These are phyloP conservation scores for Drosophila parvula DNA, from an alignment of 1,140 invertebrate genomes.

Conservation along the genomic window DNA sequence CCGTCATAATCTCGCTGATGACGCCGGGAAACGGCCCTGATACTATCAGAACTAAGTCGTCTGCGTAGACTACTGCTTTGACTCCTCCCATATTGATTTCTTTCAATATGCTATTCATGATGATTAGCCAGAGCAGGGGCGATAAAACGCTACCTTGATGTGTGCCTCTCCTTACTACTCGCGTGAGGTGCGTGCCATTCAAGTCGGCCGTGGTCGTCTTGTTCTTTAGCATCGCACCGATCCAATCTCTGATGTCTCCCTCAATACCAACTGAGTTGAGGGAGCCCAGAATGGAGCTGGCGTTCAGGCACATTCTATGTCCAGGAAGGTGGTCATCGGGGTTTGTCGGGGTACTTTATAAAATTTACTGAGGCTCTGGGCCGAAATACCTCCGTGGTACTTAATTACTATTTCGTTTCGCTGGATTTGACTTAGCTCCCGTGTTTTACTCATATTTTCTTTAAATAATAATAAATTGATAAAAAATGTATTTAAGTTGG, in stretches of 20 bases:
- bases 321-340: not conserved
- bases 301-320: not conserved
- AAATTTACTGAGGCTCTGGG: constrained; percentile 1
- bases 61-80: too few relatives aligned
- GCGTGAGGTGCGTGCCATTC: not conserved
- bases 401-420: constrained; percentile 1
- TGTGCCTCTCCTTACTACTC: not conserved
- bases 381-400: constrained; percentile 5
- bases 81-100: too few relatives aligned
- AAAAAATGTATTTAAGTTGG: too few relatives aligned
- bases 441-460: not conserved
- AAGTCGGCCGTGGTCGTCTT: too few relatives aligned
- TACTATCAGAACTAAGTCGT: too few relatives aligned
- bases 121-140: too few relatives aligned
- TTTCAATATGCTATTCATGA: too few relatives aligned
- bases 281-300: not conserved
- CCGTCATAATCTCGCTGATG: too few relatives aligned
- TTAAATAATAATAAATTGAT: too few relatives aligned
- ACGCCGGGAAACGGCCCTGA: too few relatives aligned
- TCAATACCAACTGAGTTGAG: too few relatives aligned
- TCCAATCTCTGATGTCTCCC: not conserved
- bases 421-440: constrained; percentile 5
- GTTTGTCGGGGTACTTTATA: constrained; percentile 10
- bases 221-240: not conserved
- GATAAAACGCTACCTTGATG: not conserved